Evolutionary conservation across 2,888 invertebrate species (phyloP).

Genomic region (Boloria euphrosyne): DNA sequence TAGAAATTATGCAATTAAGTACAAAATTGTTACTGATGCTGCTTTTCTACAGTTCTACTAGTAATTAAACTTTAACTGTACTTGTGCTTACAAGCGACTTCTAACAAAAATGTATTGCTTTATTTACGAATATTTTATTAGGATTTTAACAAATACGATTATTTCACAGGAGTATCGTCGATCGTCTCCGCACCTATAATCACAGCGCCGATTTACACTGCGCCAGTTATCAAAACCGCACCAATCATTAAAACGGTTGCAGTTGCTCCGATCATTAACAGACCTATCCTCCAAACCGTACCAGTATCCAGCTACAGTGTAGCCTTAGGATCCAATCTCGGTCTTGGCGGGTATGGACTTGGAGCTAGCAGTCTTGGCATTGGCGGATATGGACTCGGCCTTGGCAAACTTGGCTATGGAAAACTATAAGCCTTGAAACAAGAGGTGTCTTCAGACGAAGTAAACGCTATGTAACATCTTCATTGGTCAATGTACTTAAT

Average conservation of each 20-base stretch:
- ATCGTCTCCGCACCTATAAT: constrained; percentile 1
- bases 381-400: constrained; percentile 32
- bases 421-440: background rate
- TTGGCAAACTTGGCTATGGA: constrained; percentile 40
- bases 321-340: constrained; percentile 19
- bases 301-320: constrained; percentile 26
- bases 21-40: too few species aligned
- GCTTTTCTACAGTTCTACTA: background rate
- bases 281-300: constrained; percentile 50
- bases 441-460: constrained; percentile 41
- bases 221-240: constrained; percentile 55
- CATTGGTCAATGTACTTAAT: constrained; percentile 43
- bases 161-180: background rate
- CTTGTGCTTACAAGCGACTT: background rate
- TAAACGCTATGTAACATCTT: constrained; percentile 32
- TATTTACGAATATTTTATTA: too few species aligned
- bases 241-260: constrained; percentile 58
- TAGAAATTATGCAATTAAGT: background rate
- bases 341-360: constrained; percentile 28
- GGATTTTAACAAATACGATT: background rate
- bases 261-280: constrained; percentile 51
- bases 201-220: constrained; percentile 48
- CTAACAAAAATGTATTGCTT: too few species aligned
- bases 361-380: too few species aligned
- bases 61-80: background rate